Base-by-base conservation (phyloP, 2,888 invertebrate species). In the Anagyrus pseudococci region DNA sequence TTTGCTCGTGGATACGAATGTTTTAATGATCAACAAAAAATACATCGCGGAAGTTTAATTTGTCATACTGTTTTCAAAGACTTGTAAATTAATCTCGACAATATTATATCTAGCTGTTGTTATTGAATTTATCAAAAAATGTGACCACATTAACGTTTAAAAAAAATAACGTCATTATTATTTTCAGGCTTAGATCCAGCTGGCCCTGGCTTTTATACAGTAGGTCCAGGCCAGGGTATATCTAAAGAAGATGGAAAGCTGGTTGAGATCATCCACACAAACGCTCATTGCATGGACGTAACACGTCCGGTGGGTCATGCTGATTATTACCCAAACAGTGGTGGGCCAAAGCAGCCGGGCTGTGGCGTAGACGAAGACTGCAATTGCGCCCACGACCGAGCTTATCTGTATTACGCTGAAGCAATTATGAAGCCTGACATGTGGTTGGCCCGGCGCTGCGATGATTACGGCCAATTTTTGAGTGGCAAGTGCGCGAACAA, bases 231-330 rank as follows among this genome's bases (percentile, higher is more conserved):
- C 6, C 15, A 41, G 0, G 37, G 70, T 25, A 66, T 73, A 20
- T 67, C 67, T 1, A 47, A 53, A 0, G 29, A 54, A 7, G 68
- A 69, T 43, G 72, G 58, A 0, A 4, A 37, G 3, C 65, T 64
- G 41, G 72, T 73, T 0, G 69, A 72, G 54, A 67, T 71, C 2
- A 50, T 73, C 15, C 73, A 73, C 46, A 71, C 73, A 19, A 69
- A 70, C 25, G 66, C 58, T 2, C 70, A 69, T 8, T 8, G 33
- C 7, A 25, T 70, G n/a, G 73, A 71, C 13, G 23, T 54, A 10
- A 25, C 25, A 8, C 10, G 23, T 1, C 43, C 58, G 4, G 26
- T 67, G 7, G 72, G 72, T n/a, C 61, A 72, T 25, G 46, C 54
- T 6, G 72, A 72, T 25, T 72, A 69, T 57, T 72, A 66, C 49